A percentile compares a stretch with the other conserved stretches of the same genome.
Conservation (phyloP, 2,113 vertebrate species). For the Chauna torquata region DNA sequence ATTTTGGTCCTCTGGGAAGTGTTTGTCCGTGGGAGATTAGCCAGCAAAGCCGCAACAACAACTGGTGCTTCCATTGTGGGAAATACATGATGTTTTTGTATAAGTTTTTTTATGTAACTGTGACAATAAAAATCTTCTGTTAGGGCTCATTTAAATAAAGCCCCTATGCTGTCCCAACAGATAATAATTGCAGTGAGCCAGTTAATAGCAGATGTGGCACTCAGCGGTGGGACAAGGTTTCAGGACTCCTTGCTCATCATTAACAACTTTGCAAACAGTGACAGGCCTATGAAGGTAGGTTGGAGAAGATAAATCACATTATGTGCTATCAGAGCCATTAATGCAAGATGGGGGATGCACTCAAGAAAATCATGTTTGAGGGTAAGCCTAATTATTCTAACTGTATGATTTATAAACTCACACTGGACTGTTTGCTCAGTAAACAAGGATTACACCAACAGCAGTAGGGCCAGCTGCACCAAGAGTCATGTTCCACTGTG, state of each 20-base stretch:
- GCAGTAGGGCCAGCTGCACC: neutral
- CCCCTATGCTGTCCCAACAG: slow-evolving; percentile 68
- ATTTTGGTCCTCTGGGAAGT: neutral
- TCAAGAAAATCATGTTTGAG: neutral
- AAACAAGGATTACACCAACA: neutral
- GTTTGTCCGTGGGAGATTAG: neutral
- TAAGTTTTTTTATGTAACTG: neutral
- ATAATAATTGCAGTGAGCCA: slow-evolving; percentile 99
- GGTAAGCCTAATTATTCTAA: neutral
- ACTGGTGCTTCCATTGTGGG: rapidly evolving
- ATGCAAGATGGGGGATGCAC: neutral
- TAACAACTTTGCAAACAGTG: slow-evolving; percentile 98
- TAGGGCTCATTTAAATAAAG: neutral
- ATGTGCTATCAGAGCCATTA: neutral
- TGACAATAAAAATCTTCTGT: neutral
- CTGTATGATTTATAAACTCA: neutral
- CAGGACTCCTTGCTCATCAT: slow-evolving; percentile 97
- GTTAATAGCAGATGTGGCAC: slow-evolving; percentile 92
- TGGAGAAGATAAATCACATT: neutral
- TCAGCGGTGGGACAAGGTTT: slow-evolving; percentile 93
- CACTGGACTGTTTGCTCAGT: neutral
- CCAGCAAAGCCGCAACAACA: neutral
- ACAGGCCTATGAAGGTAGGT: slow-evolving; percentile 95
- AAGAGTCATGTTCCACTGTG: neutral
- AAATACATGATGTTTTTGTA: neutral